Percentiles rank a stretch among this genome's conserved stretches.
Conservation (phyloP, 2,797 vertebrate genomes). For the Paguma larvata region DNA sequence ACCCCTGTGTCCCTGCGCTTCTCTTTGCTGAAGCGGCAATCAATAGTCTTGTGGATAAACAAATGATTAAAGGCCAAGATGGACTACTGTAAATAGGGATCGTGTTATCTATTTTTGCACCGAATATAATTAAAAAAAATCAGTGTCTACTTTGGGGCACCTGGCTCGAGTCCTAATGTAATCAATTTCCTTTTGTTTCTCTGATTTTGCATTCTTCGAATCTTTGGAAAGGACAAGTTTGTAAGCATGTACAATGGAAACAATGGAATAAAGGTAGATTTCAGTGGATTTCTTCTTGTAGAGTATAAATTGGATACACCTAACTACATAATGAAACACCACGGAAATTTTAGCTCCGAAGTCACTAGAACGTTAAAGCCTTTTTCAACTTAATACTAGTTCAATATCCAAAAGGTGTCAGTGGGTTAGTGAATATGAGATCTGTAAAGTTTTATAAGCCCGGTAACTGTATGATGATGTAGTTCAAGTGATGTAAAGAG, state of each 20-base stretch:
- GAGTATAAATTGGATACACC: background rate
- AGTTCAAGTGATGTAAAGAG: constrained; percentile 11
- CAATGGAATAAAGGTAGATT: constrained; percentile 5
- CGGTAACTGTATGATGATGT: background rate
- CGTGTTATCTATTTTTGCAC: constrained; percentile 81
- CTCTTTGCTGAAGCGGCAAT: constrained; percentile 80
- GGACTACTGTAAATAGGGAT: constrained; percentile 86
- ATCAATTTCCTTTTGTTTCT: constrained; percentile 75
- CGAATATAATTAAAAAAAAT: constrained; percentile 81
- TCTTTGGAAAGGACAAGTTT: constrained; percentile 22
- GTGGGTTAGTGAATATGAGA: background rate
- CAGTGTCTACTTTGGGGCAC: constrained; percentile 73
- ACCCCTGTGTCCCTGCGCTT: constrained; percentile 85
- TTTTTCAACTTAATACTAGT: background rate
- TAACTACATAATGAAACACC: background rate
- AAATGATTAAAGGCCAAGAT: constrained; percentile 85
- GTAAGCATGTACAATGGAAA: constrained; percentile 27
- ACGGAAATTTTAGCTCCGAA: background rate
- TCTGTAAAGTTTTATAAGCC: constrained; percentile 25
- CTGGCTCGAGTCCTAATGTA: constrained; percentile 80
- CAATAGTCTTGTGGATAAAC: constrained; percentile 84
- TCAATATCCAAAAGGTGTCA: background rate
- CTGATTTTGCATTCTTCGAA: constrained; percentile 58
- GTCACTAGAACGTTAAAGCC: background rate
- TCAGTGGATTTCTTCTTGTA: constrained; percentile 13